Percentiles rank a stretch among this genome's conserved stretches.
These are phyloP conservation scores for Pangasius krempfi DNA, from an alignment of 2,797 vertebrate genomes.

Conservation along the genomic window DNA sequence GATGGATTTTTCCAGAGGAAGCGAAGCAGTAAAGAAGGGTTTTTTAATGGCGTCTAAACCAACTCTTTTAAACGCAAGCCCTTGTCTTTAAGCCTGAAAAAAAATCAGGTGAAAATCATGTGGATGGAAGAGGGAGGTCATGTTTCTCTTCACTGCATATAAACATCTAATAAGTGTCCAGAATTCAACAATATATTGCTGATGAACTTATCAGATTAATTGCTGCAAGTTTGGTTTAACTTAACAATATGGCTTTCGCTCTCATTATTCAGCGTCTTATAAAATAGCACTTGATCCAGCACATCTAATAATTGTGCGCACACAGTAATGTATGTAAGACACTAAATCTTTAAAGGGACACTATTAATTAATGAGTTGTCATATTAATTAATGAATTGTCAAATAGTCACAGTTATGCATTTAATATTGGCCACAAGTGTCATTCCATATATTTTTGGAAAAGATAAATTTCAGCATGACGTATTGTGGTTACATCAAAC, in stretches of 20 bases:
- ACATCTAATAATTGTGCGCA: neutral
- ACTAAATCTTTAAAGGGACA: neutral
- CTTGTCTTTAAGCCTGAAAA: too few species aligned
- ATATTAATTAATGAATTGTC: too few species aligned
- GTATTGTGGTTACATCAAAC: too few species aligned
- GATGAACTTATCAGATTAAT: neutral
- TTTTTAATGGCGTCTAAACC: neutral
- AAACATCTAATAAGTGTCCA: neutral
- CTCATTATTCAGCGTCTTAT: neutral
- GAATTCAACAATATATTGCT: neutral
- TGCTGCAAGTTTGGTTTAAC: neutral
- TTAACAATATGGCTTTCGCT: neutral
- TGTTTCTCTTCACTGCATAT: neutral
- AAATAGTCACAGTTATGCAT: neutral
- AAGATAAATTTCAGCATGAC: neutral
- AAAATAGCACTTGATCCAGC: neutral
- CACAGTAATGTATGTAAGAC: neutral
- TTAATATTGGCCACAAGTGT: neutral
- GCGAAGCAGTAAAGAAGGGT: neutral
- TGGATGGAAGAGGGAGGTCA: too few species aligned
- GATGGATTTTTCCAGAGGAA: too few species aligned
- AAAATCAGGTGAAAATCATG: too few species aligned
- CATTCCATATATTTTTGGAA: neutral
- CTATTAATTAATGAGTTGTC: neutral
- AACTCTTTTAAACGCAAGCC: too few species aligned